Conservation (phyloP, 2,797 vertebrate genomes). For the Phataginus tetradactyla region DNA sequence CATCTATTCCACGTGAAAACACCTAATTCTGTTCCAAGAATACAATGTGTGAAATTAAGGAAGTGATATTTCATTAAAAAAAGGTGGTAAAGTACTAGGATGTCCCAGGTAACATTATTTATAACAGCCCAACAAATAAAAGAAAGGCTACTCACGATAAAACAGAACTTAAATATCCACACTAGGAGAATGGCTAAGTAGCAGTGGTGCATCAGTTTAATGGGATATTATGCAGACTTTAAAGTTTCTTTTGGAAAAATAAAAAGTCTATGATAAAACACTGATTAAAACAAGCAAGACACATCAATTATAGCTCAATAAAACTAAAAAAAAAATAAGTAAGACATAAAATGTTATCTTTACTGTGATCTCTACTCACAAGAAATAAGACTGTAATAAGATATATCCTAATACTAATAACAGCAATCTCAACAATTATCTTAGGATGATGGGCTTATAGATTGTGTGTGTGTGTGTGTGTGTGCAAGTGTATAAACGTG, state of each 20-base stretch:
- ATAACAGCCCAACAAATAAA: not conserved
- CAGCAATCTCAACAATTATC: not conserved
- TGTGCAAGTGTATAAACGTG: fast-evolving
- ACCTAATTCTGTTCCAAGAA: constrained; percentile 18
- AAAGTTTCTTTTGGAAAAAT: not conserved
- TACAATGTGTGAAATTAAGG: not conserved
- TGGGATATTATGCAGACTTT: not conserved
- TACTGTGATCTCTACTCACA: not conserved
- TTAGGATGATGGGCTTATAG: not conserved
- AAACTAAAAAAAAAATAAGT: not conserved
- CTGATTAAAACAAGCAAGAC: not conserved
- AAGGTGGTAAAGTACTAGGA: not conserved
- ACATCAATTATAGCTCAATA: not conserved
- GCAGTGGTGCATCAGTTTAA: not conserved
- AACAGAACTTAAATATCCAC: not conserved
- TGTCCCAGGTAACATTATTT: not conserved
- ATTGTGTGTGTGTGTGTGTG: not conserved
- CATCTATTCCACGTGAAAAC: not conserved
- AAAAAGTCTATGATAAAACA: not conserved
- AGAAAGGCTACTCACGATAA: not conserved
- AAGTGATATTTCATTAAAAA: not conserved
- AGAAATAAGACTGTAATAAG: not conserved
- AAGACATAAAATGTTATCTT: not conserved
- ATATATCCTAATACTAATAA: not conserved
- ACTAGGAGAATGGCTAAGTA: not conserved